Base-by-base conservation (phyloP, 2,797 vertebrate species). In the Phoebastria nigripes region DNA sequence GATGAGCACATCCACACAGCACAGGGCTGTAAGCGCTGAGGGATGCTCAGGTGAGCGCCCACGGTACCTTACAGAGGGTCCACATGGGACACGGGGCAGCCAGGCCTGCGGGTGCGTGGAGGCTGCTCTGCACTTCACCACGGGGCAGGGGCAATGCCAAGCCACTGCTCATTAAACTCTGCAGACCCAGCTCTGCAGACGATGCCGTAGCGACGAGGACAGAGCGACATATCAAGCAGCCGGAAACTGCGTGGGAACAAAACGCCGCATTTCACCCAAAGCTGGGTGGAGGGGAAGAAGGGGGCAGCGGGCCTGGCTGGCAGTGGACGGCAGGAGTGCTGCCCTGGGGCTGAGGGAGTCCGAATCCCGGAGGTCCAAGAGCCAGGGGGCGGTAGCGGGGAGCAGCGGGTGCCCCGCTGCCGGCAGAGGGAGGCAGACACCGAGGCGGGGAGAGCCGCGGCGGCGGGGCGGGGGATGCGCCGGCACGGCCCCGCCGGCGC, bases 391-490 rank as follows among this genome's bases (percentile, higher is more conserved):
- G 10, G 65, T 5, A 5, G 55, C 44, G 24, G 28, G 21, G 28
- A 51, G 81, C 33, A 1, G 39, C 12, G 39, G 33, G 29, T 15
- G 69, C 24, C 25, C 21, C 26, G 76, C 95, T 16, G 90, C 95
- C 96, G 90, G 88, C 88, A 96, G 96, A 82, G 96, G 96, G 96
- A 96, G 82, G 94, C 96, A 96, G 76, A 96, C 95, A 96, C 96
- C 92, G 66, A 39, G 77, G 59, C 44, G 54, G 66, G 25, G 33
- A 35, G 55, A 35, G n/a, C 96, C 91, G 62, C 51, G 73, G 69
- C 47, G 58, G 70, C 41, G 46, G 46, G 18, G 8, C 37, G 10
- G 31, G 39, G 39, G 33, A 37, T 10, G 85, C 65, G 31, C 59
- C 28, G 69, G 47, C 41, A 13, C 52, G 6, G 72, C 29, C 17